phyloP scores from a whole-genome alignment of 2,113 vertebrate species.

The Vicugna pacos region DNA sequence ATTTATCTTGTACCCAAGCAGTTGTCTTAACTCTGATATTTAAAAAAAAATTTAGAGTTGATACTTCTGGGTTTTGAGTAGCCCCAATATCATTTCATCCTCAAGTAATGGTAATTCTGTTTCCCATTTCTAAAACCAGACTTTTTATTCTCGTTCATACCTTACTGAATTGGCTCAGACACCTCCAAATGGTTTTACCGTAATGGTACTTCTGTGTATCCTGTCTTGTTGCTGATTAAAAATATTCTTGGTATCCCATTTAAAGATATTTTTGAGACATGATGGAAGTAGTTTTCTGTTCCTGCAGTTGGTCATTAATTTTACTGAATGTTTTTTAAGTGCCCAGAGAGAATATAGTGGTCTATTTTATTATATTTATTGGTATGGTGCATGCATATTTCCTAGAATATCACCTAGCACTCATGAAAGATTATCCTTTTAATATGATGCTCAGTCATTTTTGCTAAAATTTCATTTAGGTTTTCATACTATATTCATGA shows the following conservation, averaged over 20 bases:
- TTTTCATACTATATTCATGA: not conserved
- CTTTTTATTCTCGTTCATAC: not conserved
- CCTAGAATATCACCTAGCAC: not conserved
- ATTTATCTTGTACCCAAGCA: not conserved
- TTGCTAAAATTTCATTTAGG: not conserved
- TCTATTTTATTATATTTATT: not conserved
- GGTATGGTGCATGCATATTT: not conserved
- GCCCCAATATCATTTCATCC: not conserved
- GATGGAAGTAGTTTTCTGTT: not conserved
- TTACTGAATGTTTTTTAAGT: not conserved
- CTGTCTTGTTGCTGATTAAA: not conserved
- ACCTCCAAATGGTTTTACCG: not conserved
- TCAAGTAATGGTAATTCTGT: not conserved
- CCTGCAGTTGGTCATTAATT: not conserved
- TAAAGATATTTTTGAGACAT: not conserved
- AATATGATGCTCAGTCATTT: not conserved
- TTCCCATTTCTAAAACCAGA: not conserved
- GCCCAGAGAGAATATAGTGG: not conserved
- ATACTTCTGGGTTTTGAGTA: not conserved
- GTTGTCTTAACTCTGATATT: not conserved
- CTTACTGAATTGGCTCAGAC: not conserved
- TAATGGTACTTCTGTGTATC: not conserved
- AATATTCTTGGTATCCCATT: not conserved
- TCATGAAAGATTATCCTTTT: not conserved
- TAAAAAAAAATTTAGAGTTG: not conserved